Evolutionary conservation across 2,888 invertebrate species (phyloP).

Genomic region (Caenorhabditis auriculariae): DNA sequence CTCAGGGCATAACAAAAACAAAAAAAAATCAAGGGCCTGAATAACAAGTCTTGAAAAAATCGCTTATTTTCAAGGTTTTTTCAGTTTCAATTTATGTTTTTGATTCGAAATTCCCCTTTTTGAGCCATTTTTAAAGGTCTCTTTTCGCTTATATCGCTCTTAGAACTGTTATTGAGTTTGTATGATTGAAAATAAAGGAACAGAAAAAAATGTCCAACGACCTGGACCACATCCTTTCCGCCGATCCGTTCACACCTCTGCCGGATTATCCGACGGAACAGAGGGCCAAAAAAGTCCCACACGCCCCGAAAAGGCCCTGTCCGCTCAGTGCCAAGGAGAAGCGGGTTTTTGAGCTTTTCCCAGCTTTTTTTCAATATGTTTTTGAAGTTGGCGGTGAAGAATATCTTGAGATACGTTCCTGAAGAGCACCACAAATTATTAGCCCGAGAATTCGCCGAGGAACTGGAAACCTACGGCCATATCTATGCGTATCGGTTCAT

Average conservation of each 20-base stretch:
- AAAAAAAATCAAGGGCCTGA: too few species aligned
- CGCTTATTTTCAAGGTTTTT: too few species aligned
- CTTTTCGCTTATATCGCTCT: too few species aligned
- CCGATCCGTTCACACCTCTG: slow-evolving; percentile 45
- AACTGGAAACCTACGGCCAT: slow-evolving; percentile 70
- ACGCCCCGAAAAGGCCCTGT: slow-evolving; percentile 52
- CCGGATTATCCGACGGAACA: slow-evolving; percentile 37
- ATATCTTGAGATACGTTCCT: slow-evolving; percentile 72
- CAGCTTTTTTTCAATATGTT: not conserved
- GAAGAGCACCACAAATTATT: slow-evolving; percentile 65
- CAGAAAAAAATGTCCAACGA: too few species aligned
- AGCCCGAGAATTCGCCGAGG: slow-evolving; percentile 67
- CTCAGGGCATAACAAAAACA: too few species aligned
- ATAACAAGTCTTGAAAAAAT: too few species aligned
- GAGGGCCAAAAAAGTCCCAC: slow-evolving; percentile 36
- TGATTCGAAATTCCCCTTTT: too few species aligned
- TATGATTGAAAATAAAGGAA: too few species aligned
- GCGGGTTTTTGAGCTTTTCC: not conserved
- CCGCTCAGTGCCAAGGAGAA: slow-evolving; percentile 48
- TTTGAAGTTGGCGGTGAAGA: slow-evolving; percentile 69
- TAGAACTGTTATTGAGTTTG: too few species aligned
- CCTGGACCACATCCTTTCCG: too few species aligned
- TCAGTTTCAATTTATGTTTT: too few species aligned
- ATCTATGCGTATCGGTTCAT: slow-evolving; percentile 72
- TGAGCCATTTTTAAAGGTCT: too few species aligned